Conservation (phyloP, 2,888 invertebrate species). For the Vanessa cardui region DNA sequence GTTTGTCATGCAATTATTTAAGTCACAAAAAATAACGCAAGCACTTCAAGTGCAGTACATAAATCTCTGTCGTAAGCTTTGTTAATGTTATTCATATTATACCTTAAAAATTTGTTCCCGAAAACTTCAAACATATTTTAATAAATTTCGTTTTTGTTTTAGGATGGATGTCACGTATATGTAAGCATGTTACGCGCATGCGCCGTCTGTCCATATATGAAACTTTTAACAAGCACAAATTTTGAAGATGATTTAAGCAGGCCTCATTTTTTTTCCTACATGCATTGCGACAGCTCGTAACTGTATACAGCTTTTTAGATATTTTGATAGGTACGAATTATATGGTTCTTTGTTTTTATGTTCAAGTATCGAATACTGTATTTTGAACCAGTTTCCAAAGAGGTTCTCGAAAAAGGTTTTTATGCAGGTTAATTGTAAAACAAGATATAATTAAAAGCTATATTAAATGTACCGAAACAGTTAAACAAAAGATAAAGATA, state of each 20-base stretch:
- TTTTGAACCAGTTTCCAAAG: too few relatives aligned
- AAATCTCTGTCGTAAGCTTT: background rate
- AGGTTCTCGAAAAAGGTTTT: too few relatives aligned
- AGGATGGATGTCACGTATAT: slow-evolving; percentile 39
- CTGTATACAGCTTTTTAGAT: background rate
- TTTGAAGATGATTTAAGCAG: slow-evolving; percentile 34
- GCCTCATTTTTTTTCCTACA: slow-evolving; percentile 18
- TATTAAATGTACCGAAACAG: too few relatives aligned
- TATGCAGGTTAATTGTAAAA: too few relatives aligned
- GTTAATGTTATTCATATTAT: slow-evolving; percentile 11
- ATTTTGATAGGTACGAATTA: background rate
- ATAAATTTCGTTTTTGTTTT: slow-evolving; percentile 16
- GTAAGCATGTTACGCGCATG: slow-evolving; percentile 21
- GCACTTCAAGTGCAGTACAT: too few relatives aligned
- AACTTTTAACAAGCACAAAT: slow-evolving; percentile 44
- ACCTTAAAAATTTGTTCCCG: slow-evolving; percentile 18
- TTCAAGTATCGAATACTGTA: too few relatives aligned
- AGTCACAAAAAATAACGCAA: too few relatives aligned
- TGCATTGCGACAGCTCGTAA: slow-evolving; percentile 26
- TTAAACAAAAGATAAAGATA: too few relatives aligned
- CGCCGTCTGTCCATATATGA: slow-evolving; percentile 41
- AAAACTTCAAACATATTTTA: slow-evolving; percentile 14
- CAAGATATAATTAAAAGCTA: too few relatives aligned
- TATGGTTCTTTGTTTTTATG: background rate
- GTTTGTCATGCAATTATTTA: too few relatives aligned